phyloP scores from a whole-genome alignment of 2,797 vertebrate genomes.

The Fistularia commersonii region DNA sequence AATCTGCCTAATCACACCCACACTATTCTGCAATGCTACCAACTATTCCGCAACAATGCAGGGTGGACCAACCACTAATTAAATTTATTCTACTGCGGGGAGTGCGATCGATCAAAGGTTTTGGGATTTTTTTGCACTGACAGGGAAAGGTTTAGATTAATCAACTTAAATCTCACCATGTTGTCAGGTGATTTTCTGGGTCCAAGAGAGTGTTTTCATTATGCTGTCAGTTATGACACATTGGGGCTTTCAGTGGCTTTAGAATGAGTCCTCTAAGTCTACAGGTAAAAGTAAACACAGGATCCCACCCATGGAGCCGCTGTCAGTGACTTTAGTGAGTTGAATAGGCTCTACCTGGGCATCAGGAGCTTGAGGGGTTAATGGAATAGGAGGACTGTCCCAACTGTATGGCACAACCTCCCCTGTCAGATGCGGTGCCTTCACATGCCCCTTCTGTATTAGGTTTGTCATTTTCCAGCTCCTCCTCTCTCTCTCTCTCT shows the following conservation, averaged over 20 bases:
- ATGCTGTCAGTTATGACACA: conserved; percentile 70
- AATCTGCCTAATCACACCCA: conserved; percentile 45
- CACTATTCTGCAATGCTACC: conserved; percentile 35
- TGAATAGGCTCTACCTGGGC: conserved; percentile 62
- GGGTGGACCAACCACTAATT: conserved; percentile 11
- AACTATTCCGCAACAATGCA: conserved; percentile 16
- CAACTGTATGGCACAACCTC: conserved; percentile 50
- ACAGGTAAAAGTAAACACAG: conserved; percentile 72
- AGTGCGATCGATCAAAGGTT: neutral
- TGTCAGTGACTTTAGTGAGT: conserved; percentile 66
- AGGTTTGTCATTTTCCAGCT: conserved; percentile 62
- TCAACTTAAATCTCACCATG: conserved; percentile 31
- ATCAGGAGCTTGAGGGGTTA: conserved; percentile 61
- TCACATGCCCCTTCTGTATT: conserved; percentile 45
- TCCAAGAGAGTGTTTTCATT: conserved; percentile 65
- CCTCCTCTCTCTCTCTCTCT: conserved; percentile 28
- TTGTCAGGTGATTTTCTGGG: conserved; percentile 44
- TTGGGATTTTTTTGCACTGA: conserved; percentile 18
- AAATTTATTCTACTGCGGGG: conserved; percentile 10
- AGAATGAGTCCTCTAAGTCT: conserved; percentile 59
- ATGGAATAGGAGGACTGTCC: conserved; percentile 59
- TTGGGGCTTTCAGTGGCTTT: conserved; percentile 64
- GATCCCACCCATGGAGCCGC: conserved; percentile 73
- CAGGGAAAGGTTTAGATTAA: conserved; percentile 29
- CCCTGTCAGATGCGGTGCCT: conserved; percentile 64